Evolutionary conservation across 30 jellyfish, hydroid and myxozoan genomes (phyloP).

Genomic region (Chrysaora quinquecirrha): DNA sequence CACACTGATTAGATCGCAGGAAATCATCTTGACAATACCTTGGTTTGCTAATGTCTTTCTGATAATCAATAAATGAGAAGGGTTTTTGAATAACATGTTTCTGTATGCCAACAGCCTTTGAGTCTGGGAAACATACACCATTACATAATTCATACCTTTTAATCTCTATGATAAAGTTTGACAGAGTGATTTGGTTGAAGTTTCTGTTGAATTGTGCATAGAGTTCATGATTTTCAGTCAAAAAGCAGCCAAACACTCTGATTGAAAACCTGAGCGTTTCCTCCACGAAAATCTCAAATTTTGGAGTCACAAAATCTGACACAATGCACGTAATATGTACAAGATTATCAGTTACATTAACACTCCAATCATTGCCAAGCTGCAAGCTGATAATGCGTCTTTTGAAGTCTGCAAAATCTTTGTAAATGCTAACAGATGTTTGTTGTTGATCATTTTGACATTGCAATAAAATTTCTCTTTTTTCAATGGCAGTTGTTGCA

Average conservation of each 20-base stretch:
- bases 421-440: neutral
- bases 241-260: too few species aligned
- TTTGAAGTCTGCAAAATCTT: neutral
- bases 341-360: neutral
- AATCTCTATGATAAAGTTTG: neutral
- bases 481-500: neutral
- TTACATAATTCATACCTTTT: neutral
- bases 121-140: too few species aligned
- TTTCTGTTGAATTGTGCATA: neutral
- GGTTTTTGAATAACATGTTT: too few species aligned
- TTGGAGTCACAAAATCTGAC: too few species aligned
- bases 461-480: neutral
- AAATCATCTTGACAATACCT: too few species aligned
- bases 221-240: too few species aligned
- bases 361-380: neutral
- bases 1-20: too few species aligned
- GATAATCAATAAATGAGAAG: too few species aligned
- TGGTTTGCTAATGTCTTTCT: too few species aligned
- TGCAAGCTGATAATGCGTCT: neutral
- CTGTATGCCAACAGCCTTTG: too few species aligned
- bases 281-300: neutral
- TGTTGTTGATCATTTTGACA: neutral
- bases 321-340: too few species aligned
- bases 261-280: too few species aligned
- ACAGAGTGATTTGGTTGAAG: neutral